Conservation (phyloP, 2,113 vertebrate genomes). For the Tautogolabrus adspersus region DNA sequence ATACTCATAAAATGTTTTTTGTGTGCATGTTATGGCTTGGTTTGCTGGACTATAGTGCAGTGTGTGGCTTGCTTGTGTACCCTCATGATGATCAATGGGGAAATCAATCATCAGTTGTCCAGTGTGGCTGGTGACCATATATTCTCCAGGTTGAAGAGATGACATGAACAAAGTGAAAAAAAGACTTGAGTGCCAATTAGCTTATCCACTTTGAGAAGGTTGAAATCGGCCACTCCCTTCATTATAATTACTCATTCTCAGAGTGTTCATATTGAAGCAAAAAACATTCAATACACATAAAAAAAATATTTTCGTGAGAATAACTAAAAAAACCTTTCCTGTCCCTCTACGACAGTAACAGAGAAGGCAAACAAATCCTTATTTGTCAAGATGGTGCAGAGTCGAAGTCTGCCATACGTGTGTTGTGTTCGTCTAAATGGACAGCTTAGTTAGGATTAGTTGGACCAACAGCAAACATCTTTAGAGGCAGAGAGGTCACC, state of each 20-base stretch:
- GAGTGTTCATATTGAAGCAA: not conserved
- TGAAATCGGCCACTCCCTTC: slow-evolving; percentile 23
- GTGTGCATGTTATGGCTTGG: not conserved
- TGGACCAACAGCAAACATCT: slow-evolving; percentile 68
- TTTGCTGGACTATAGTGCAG: slow-evolving; percentile 44
- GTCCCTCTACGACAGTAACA: slow-evolving; percentile 20
- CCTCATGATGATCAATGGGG: slow-evolving; percentile 35
- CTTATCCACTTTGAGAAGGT: slow-evolving; percentile 54
- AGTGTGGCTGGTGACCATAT: slow-evolving; percentile 47
- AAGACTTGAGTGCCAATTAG: slow-evolving; percentile 57
- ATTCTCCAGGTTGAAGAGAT: slow-evolving; percentile 31
- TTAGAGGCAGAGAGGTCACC: slow-evolving; percentile 63
- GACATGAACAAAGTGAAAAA: slow-evolving; percentile 17
- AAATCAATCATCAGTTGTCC: slow-evolving; percentile 62
- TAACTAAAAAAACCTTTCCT: not conserved
- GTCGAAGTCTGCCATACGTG: slow-evolving; percentile 32
- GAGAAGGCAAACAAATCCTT: slow-evolving; percentile 48
- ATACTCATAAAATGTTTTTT: not conserved
- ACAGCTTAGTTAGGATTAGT: slow-evolving; percentile 79
- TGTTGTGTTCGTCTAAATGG: slow-evolving; percentile 66
- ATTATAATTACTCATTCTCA: not conserved
- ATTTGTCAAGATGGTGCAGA: slow-evolving; percentile 22
- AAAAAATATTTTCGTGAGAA: not conserved
- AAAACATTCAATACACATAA: not conserved
- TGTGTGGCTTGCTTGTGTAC: slow-evolving; percentile 30